Conservation (phyloP, 2,113 vertebrate species). For the Podarcis muralis region DNA sequence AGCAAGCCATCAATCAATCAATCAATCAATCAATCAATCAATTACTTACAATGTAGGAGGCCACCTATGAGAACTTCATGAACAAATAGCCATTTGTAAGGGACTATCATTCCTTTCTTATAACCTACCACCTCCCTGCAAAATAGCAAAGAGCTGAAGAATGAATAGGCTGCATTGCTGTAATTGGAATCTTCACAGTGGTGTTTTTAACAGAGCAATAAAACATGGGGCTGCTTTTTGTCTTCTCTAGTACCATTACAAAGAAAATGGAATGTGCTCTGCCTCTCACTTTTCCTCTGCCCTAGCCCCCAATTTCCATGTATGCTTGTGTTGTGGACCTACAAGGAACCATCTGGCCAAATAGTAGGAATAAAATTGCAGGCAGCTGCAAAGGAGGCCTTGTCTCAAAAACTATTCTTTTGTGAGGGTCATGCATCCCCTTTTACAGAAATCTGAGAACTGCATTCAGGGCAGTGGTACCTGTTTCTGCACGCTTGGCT, state of each 20-base stretch:
- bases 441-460: constrained; percentile 14
- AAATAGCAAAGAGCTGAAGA: background rate
- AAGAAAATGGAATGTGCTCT: constrained; percentile 29
- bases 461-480: rapidly evolving
- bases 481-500: background rate
- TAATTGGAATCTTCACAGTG: background rate
- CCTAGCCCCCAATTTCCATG: constrained; percentile 12
- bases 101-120: background rate
- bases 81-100: background rate
- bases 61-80: rapidly evolving
- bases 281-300: background rate
- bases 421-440: constrained; percentile 33
- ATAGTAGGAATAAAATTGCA: constrained; percentile 34
- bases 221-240: background rate
- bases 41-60: background rate
- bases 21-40: no score
- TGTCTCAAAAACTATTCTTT: constrained; percentile 25
- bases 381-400: constrained; percentile 45
- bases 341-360: constrained; percentile 33
- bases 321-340: constrained; percentile 40
- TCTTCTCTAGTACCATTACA: constrained; percentile 25
- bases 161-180: background rate
- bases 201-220: constrained; percentile 5
- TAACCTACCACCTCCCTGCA: background rate
- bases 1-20: no score